Conservation (phyloP, 2,888 invertebrate genomes). For the Acrobasis suavella region DNA sequence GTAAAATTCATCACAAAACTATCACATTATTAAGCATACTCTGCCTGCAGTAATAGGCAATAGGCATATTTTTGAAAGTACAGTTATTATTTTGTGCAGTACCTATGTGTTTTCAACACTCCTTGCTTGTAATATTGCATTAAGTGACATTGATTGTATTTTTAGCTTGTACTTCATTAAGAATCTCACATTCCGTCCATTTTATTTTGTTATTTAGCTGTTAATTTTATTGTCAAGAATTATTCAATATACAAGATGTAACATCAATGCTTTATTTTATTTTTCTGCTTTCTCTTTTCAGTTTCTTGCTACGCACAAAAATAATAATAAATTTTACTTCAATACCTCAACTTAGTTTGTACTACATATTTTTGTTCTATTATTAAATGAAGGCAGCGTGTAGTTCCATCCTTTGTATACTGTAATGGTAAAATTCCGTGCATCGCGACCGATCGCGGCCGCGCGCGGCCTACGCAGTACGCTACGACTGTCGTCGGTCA, state of each 20-base stretch:
- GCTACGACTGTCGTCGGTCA: too few relatives aligned
- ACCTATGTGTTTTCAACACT: slow-evolving; percentile 22
- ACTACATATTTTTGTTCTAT: slow-evolving; percentile 32
- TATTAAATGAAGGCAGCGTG: too few relatives aligned
- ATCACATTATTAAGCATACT: slow-evolving; percentile 7
- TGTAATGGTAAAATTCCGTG: background rate
- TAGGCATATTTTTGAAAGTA: slow-evolving; percentile 1
- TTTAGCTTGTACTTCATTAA: slow-evolving; percentile 59
- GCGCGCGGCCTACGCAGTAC: too few relatives aligned
- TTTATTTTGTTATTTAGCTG: slow-evolving; percentile 76
- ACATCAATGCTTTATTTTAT: slow-evolving; percentile 62
- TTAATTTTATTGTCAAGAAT: slow-evolving; percentile 70
- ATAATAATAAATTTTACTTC: slow-evolving; percentile 7
- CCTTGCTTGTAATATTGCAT: slow-evolving; percentile 33
- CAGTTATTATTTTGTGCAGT: slow-evolving; percentile 17
- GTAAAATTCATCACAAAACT: slow-evolving; percentile 8
- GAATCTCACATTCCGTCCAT: slow-evolving; percentile 82
- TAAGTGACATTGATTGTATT: slow-evolving; percentile 36
- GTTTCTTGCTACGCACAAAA: background rate
- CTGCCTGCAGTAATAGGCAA: background rate
- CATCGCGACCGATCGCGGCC: too few relatives aligned
- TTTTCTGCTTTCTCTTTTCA: slow-evolving; percentile 5
- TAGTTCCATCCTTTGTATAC: too few relatives aligned
- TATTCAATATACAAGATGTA: slow-evolving; percentile 75
- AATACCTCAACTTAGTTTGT: slow-evolving; percentile 34